A percentile compares a stretch with the other conserved stretches of the same genome.
phyloP scores from a whole-genome alignment of 2,888 invertebrate genomes.

The Parapristionchus giblindavisi region DNA sequence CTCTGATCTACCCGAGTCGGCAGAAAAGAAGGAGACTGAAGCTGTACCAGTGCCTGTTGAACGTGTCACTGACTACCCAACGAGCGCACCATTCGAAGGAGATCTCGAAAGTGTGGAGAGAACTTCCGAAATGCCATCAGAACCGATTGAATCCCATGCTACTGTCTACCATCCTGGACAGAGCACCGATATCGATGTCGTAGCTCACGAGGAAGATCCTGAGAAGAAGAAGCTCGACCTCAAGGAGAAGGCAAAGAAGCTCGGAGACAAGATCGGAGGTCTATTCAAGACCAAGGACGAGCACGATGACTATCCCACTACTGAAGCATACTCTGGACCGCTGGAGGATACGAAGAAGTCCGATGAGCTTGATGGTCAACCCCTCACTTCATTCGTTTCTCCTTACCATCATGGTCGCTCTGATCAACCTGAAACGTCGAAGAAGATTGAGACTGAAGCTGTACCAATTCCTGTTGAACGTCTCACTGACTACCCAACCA shows the following conservation, averaged over 20 bases:
- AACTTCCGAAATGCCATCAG: not conserved
- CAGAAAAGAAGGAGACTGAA: not conserved
- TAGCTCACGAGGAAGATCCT: not conserved
- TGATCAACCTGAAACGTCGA: not conserved
- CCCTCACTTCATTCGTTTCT: not conserved
- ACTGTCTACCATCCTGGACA: conserved; percentile 21
- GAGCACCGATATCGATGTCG: not conserved
- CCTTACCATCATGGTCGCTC: conserved; percentile 11
- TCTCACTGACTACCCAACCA: not conserved
- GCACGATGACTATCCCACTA: conserved; percentile 14
- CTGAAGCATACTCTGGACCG: conserved; percentile 5
- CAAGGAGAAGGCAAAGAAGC: conserved; percentile 4
- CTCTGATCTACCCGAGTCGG: not conserved
- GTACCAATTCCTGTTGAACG: not conserved
- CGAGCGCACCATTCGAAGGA: conserved; percentile 11
- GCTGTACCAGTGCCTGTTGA: not conserved
- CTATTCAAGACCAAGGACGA: conserved; percentile 16
- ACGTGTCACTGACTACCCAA: conserved; percentile 1
- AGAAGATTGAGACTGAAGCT: not conserved
- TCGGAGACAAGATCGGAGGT: conserved; percentile 23
- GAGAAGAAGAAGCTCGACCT: conserved; percentile 27
- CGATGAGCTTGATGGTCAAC: not conserved
- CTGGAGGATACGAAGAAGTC: not conserved
- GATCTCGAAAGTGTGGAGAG: not conserved
- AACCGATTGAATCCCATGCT: conserved; percentile 5